A percentile compares a stretch with the other conserved stretches of the same genome.
phyloP scores from a whole-genome alignment of 2,888 invertebrate species.

The Noctua pronuba region DNA sequence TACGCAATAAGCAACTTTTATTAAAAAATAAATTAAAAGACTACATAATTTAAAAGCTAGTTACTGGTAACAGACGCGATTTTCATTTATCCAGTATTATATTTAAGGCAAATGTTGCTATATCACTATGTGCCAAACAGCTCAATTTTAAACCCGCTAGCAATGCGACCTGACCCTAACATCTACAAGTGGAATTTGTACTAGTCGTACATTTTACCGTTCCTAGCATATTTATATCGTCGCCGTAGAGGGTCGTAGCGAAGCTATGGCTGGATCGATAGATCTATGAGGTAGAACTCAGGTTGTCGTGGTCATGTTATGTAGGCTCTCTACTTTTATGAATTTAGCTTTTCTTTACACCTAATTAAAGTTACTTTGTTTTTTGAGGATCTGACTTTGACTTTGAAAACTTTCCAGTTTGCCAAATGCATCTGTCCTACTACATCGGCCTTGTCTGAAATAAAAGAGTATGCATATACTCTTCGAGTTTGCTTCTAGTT shows the following conservation, averaged over 20 bases:
- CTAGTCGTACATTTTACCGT: conserved; percentile 50
- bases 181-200: conserved; percentile 61
- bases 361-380: not conserved
- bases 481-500: too few species aligned
- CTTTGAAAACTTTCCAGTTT: not conserved
- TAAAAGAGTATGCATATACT: not conserved
- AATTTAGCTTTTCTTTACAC: not conserved
- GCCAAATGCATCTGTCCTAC: not conserved
- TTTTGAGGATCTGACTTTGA: not conserved
- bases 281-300: conserved; percentile 17
- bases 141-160: conserved; percentile 2
- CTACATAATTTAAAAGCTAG: not conserved
- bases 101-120: not conserved
- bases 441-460: not conserved
- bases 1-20: not conserved
- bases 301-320: not conserved
- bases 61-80: not conserved
- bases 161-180: conserved; percentile 22
- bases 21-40: not conserved
- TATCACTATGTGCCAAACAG: not conserved
- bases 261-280: conserved; percentile 13
- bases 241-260: not conserved
- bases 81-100: too few species aligned
- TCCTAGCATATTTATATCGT: conserved; percentile 49
- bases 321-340: not conserved